Percentiles rank a stretch among this genome's conserved stretches.
Evolutionary conservation across 2,797 vertebrate species (phyloP).

Genomic region (Aratinga solstitialis): DNA sequence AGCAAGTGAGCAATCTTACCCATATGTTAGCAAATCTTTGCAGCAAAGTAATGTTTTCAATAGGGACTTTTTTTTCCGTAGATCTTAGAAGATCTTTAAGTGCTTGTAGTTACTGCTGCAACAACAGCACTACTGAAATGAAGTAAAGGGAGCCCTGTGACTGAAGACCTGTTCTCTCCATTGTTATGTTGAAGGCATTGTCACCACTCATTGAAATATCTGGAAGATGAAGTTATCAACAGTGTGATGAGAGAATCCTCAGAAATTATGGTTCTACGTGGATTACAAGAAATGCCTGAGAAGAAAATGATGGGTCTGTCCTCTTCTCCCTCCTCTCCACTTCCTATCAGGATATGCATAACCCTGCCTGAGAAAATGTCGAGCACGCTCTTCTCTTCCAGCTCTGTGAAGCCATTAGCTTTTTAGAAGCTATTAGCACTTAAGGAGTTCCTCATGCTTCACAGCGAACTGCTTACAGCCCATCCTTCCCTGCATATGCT

Average conservation of each 20-base stretch:
- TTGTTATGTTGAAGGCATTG: background rate
- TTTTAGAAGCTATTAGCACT: background rate
- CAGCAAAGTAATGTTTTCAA: background rate
- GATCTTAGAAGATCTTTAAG: background rate
- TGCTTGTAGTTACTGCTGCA: background rate
- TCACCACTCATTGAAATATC: background rate
- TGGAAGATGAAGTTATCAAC: background rate
- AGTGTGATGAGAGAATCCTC: background rate
- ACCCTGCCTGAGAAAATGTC: background rate
- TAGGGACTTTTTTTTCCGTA: background rate
- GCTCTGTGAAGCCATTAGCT: background rate
- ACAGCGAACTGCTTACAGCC: background rate
- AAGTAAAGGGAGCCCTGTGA: background rate
- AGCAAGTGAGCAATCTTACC: background rate
- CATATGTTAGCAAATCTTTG: background rate
- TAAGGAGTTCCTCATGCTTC: background rate
- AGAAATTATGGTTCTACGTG: background rate
- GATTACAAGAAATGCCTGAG: background rate
- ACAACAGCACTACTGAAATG: background rate
- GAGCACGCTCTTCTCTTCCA: background rate
- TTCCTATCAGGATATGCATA: background rate
- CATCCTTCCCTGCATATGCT: background rate
- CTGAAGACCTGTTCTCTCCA: background rate
- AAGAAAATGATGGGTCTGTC: background rate
- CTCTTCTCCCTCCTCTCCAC: background rate